phyloP scores from a whole-genome alignment of 2,113 vertebrate species.

The Fulica atra region DNA sequence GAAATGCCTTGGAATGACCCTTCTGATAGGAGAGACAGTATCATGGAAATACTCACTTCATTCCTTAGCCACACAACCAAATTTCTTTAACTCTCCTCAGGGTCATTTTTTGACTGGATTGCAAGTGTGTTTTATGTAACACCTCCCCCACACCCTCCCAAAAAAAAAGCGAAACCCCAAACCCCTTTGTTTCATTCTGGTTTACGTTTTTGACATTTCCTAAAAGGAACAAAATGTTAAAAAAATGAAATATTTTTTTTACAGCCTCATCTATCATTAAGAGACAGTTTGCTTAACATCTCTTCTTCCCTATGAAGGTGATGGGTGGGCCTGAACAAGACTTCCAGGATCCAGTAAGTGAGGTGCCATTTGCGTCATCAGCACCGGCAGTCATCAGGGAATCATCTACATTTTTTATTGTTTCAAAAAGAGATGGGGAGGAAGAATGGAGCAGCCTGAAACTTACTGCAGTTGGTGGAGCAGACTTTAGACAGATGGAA shows the following conservation, averaged over 20 bases:
- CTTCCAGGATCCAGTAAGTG: neutral
- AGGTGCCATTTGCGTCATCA: conserved; percentile 16
- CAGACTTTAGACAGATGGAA: neutral
- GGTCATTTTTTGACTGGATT: neutral
- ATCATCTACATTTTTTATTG: neutral
- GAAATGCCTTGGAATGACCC: conserved; percentile 32
- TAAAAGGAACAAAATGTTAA: conserved; percentile 11
- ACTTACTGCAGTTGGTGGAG: neutral
- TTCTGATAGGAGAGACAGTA: conserved; percentile 5
- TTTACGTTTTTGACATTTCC: conserved; percentile 52
- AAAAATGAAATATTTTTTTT: conserved; percentile 14
- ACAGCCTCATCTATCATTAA: conserved; percentile 29
- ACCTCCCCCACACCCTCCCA: too few relatives aligned
- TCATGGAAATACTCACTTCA: conserved; percentile 15
- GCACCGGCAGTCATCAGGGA: neutral
- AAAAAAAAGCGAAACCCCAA: rapidly evolving
- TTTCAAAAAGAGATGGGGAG: neutral
- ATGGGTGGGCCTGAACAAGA: neutral
- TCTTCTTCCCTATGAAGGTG: conserved; percentile 8
- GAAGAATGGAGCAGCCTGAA: neutral
- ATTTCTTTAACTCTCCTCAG: neutral
- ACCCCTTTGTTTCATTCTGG: conserved; percentile 34
- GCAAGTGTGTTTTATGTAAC: neutral
- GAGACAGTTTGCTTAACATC: conserved; percentile 27
- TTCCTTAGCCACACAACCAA: neutral